Percentiles rank a stretch among this genome's conserved stretches.
These are phyloP conservation scores for Ruditapes philippinarum DNA, from an alignment of 1,140 invertebrate species.

Conservation along the genomic window DNA sequence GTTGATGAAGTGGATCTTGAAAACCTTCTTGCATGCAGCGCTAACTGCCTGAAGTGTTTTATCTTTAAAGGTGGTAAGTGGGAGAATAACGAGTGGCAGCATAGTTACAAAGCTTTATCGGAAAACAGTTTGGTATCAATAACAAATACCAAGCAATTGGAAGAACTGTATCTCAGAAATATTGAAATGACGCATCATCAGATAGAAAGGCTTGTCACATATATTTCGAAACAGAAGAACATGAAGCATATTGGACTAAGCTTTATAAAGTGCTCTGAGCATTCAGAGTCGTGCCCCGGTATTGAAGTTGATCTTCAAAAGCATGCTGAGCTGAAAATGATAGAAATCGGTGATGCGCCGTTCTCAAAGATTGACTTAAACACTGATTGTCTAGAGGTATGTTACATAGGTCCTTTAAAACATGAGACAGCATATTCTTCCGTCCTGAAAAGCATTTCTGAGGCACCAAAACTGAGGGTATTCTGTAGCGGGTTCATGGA, in stretches of 20 bases:
- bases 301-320: background rate
- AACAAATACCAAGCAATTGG: background rate
- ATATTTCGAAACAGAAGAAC: background rate
- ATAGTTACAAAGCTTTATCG: background rate
- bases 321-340: background rate
- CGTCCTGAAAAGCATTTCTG: background rate
- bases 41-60: background rate
- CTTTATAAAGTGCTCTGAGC: background rate
- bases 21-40: background rate
- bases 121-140: background rate
- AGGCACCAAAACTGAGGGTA: background rate
- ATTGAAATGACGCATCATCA: background rate
- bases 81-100: background rate
- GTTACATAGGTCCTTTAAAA: background rate
- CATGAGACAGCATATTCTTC: background rate
- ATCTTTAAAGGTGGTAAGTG: background rate
- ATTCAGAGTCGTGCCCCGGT: background rate
- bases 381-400: background rate
- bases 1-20: background rate
- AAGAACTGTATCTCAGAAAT: background rate
- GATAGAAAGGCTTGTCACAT: background rate
- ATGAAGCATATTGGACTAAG: background rate
- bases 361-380: background rate
- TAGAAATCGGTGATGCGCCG: background rate
- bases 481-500: background rate